Evolutionary conservation across 2,797 vertebrate genomes (phyloP), one percentile per base, ranked within the genome.

Genomic region (Gephyroberyx darwinii): DNA sequence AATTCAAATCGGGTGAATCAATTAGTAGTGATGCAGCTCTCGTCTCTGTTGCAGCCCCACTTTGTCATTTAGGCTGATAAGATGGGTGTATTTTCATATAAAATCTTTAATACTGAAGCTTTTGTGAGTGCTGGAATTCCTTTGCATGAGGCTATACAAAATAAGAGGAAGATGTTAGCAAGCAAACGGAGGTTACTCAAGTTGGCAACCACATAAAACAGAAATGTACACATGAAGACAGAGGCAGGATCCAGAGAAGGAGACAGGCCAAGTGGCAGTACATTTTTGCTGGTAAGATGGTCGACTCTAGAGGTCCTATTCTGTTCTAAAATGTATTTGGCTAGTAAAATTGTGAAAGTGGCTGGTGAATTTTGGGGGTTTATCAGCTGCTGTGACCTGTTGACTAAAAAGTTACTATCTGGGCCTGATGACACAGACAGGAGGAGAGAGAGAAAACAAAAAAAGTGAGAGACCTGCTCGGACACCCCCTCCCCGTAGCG

Each of bases 401-500:
- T 20, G 59, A 68, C 41, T 50, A 1, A 43, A 68, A 60, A 8
- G 31, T 41, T 17, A 53, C 16, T 53, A 33, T 65, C 45, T 69
- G 30, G 3, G 20, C 20, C 54, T 76, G 61, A 69, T 71, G 66
- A 43, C 71, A 77, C 58, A 71, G 43, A 45, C 10, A 14, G 10
- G 43, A 45, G 43, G 43, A 45, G 50, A 82, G 39, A 78, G 60
- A 75, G 58, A 86, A 63, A 75, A 86, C 85, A 78, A 52, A 87
- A 84, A 82, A 31, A 76, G 65, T 80, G 74, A n/a, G 41, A 82
- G 67, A 97, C 97, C 96, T 98, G 97, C 58, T 95, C 94, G 0
- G 96, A 98, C 69, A 96, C 88, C 0, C 89, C 94, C 86, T 96
- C 93, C 3, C 97, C 97, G 0, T 98, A 98, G 71, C 96, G 96